Evolutionary conservation across 2,113 vertebrate species (phyloP).

Genomic region (Prinia subflava): DNA sequence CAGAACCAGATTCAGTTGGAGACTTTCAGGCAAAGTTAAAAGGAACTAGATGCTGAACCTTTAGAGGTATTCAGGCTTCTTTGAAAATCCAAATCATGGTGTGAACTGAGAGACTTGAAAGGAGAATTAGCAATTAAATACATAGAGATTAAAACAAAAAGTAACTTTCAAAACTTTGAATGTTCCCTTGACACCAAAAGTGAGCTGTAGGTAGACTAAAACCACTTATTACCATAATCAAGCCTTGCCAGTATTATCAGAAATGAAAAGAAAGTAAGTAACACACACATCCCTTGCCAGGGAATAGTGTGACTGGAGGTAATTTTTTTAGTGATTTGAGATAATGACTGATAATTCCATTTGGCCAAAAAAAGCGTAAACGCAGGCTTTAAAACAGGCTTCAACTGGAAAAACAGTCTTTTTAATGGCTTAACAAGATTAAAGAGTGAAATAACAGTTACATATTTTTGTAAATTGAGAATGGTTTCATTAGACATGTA

Average conservation of each 20-base stretch:
- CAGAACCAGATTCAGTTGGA: neutral
- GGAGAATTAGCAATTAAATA: neutral
- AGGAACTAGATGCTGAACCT: neutral
- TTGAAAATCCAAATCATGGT: neutral
- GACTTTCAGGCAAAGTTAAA: neutral
- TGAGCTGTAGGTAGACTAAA: neutral
- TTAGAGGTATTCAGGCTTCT: neutral
- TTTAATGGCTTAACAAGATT: neutral
- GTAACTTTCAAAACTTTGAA: neutral
- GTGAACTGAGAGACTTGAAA: neutral
- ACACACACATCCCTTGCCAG: rapidly evolving
- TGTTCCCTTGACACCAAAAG: neutral
- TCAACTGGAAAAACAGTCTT: neutral
- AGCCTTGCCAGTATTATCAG: neutral
- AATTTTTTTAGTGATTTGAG: neutral
- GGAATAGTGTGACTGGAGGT: neutral
- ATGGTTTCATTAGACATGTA: neutral
- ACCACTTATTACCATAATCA: neutral
- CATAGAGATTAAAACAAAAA: neutral
- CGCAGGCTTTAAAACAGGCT: neutral
- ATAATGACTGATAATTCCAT: neutral
- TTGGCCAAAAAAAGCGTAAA: neutral
- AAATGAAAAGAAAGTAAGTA: neutral
- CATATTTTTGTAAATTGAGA: neutral
- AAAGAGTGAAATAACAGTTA: neutral